phyloP scores from a whole-genome alignment of 2,113 vertebrate genomes.

The Ornithorhynchus anatinus region DNA sequence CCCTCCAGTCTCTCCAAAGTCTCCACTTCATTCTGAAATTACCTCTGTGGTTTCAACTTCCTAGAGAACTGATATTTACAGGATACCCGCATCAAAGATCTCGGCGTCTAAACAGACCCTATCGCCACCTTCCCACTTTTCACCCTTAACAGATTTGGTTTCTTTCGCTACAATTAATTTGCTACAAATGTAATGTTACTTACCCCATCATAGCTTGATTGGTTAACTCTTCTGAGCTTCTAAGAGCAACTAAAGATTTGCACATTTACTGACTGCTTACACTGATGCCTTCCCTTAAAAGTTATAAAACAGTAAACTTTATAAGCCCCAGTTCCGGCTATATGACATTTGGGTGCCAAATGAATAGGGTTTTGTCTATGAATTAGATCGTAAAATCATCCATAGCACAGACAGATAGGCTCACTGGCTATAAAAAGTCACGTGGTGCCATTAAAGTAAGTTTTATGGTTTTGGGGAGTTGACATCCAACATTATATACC shows the following conservation, averaged over 20 bases:
- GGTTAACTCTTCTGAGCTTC: slow-evolving; percentile 81
- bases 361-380: slow-evolving; percentile 99
- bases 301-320: slow-evolving; percentile 97
- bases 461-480: slow-evolving; percentile 99
- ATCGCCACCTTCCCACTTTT: slow-evolving; percentile 51
- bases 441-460: slow-evolving; percentile 99
- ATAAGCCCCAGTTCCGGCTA: slow-evolving; percentile 94
- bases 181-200: slow-evolving; percentile 81
- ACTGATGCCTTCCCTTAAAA: slow-evolving; percentile 84
- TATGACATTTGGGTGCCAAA: slow-evolving; percentile 98
- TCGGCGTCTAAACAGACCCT: slow-evolving; percentile 30
- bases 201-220: slow-evolving; percentile 84
- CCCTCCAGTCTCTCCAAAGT: slow-evolving; percentile 40
- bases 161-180: slow-evolving; percentile 68
- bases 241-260: slow-evolving; percentile 82
- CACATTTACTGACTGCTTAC: slow-evolving; percentile 81
- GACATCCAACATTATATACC: slow-evolving; percentile 98
- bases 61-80: slow-evolving; percentile 31
- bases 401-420: slow-evolving; percentile 97
- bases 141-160: slow-evolving; percentile 61
- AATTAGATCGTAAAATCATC: slow-evolving; percentile 99
- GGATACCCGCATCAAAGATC: slow-evolving; percentile 31
- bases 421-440: slow-evolving; percentile 99
- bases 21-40: slow-evolving; percentile 46
- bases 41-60: slow-evolving; percentile 45